phyloP scores from a whole-genome alignment of 2,888 invertebrate genomes.

The Heliconius hortense region DNA sequence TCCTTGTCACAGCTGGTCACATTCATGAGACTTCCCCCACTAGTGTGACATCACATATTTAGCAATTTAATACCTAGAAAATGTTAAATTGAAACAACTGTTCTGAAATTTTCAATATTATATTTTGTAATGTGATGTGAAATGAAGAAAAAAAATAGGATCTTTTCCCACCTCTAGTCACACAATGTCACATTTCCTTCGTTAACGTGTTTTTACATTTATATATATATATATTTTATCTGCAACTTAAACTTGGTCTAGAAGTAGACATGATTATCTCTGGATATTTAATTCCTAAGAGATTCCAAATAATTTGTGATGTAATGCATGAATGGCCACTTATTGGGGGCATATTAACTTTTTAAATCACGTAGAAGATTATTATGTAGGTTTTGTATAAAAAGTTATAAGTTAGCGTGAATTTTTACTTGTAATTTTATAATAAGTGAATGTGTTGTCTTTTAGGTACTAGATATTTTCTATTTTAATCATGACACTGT shows the following conservation, averaged over 20 bases:
- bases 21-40: not conserved
- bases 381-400: constrained; percentile 54
- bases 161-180: too few species aligned
- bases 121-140: too few species aligned
- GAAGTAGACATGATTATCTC: not conserved
- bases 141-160: too few species aligned
- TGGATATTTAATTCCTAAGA: not conserved
- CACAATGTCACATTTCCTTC: too few species aligned
- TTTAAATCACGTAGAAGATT: constrained; percentile 52
- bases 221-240: not conserved
- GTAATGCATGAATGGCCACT: not conserved
- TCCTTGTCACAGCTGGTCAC: not conserved
- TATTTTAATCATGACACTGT: constrained; percentile 45
- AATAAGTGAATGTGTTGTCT: constrained; percentile 52
- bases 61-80: not conserved
- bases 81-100: too few species aligned
- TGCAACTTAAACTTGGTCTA: not conserved
- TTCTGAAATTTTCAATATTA: too few species aligned
- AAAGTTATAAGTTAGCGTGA: constrained; percentile 65
- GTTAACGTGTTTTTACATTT: not conserved
- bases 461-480: constrained; percentile 65
- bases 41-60: not conserved
- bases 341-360: constrained; percentile 47
- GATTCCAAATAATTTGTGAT: not conserved
- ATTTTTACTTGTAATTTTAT: constrained; percentile 58